Percentiles rank a stretch among this genome's conserved stretches.
phyloP scores from a whole-genome alignment of 2,797 vertebrate genomes.

The Schizothorax lantsangensis region DNA sequence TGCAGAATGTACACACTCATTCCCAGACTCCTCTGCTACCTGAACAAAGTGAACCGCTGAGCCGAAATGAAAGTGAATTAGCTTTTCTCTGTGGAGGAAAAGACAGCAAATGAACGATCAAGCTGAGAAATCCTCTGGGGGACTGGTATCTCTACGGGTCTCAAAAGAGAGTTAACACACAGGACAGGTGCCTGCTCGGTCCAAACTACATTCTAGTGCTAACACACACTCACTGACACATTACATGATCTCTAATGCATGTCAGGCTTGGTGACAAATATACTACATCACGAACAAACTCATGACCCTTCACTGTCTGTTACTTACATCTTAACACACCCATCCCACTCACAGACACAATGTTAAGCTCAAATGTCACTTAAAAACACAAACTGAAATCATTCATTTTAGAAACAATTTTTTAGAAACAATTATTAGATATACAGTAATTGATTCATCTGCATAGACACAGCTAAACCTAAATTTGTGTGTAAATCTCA shows the following conservation, averaged over 20 bases:
- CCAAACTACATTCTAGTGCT: slow-evolving; percentile 62
- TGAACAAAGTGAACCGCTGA: slow-evolving; percentile 70
- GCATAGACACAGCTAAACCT: not conserved
- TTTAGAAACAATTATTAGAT: not conserved
- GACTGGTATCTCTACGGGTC: slow-evolving; percentile 80
- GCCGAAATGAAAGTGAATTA: slow-evolving; percentile 90
- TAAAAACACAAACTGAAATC: not conserved
- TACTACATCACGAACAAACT: not conserved
- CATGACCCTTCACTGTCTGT: not conserved
- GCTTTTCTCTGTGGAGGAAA: slow-evolving; percentile 75
- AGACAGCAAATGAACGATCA: slow-evolving; percentile 55
- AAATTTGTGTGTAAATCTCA: not conserved
- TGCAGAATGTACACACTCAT: slow-evolving; percentile 1
- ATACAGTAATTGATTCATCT: not conserved
- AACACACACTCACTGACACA: slow-evolving; percentile 50
- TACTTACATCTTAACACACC: not conserved
- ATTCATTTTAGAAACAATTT: not conserved
- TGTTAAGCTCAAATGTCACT: not conserved
- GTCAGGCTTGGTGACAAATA: not conserved
- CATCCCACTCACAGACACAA: not conserved
- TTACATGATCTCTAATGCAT: slow-evolving; percentile 13
- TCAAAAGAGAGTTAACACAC: slow-evolving; percentile 89
- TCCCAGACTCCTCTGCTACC: slow-evolving; percentile 45
- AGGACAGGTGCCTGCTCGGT: slow-evolving; percentile 68
- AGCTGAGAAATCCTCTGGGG: slow-evolving; percentile 87